Base-by-base conservation (phyloP, 2,797 vertebrate species). In the Ptychobarbus kaznakovi region DNA sequence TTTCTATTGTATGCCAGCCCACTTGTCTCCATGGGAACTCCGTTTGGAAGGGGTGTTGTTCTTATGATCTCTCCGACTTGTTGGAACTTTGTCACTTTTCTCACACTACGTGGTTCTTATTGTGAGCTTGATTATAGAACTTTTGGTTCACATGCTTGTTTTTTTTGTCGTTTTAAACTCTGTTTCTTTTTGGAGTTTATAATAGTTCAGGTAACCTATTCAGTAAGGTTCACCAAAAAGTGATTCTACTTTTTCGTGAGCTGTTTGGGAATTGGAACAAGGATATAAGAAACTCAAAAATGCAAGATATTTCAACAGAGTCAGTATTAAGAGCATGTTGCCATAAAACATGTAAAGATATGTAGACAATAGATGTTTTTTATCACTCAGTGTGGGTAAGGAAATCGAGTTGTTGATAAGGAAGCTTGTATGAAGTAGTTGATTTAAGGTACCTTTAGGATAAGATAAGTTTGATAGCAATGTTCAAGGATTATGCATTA, bases 1-100 rank as follows among this genome's bases (percentile, higher is more conserved):
- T 93, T 90, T 92, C 92, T 92, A 94, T 95, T 95, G 94, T 95
- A 93, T 92, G 86, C 93, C 90, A 93, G 94, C 93, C 93, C 93
- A 91, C 94, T 94, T 90, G 94, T 96, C 94, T 93, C 95, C 95
- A 96, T 96, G 95, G 95, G 93, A 95, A 96, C 95, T 84, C 89
- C 88, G 91, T 92, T 90, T 93, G 93, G 95, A 95, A 94, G 93
- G 93, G 93, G 92, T 93, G 94, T 93, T 93, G 93, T 93, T 94
- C 93, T 91, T 94, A 92, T 95, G 94, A 95, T 94, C 95, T 94
- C 93, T 92, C 92, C 91, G 92, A 93, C 93, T 93, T 90, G 90
- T 91, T 89, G 86, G 83, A 74, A 95, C 93, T 93, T 94, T 92
- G 86, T 89, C 80, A 74, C 87, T 92, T 86, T 82, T 81, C 61